These are phyloP conservation scores for Siderastrea radians DNA, from an alignment of 92 coral and sea anemone genomes.

Conservation along the genomic window DNA sequence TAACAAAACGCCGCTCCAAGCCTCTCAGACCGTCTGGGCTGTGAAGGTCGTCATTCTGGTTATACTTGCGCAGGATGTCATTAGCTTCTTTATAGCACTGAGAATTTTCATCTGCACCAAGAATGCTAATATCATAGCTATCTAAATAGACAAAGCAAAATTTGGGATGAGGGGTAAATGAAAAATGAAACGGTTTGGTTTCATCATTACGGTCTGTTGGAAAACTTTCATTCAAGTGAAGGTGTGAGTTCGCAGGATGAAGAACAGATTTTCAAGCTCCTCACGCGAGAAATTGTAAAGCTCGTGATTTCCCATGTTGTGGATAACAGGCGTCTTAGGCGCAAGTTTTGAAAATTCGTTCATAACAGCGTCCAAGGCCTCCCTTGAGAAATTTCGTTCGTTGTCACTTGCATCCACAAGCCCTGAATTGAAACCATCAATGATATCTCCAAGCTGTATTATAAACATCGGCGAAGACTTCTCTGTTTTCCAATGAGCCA, in stretches of 20 bases:
- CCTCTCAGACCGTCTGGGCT: constrained; percentile 58
- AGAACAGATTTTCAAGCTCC: constrained; percentile 59
- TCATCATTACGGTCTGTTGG: not conserved
- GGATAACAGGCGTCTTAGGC: constrained; percentile 55
- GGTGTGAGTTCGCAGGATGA: constrained; percentile 31
- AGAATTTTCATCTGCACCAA: constrained; percentile 64
- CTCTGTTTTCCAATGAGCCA: constrained; percentile 67
- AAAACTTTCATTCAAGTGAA: not conserved
- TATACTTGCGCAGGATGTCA: constrained; percentile 58
- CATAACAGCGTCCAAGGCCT: constrained; percentile 67
- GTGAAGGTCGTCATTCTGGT: constrained; percentile 62
- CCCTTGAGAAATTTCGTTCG: constrained; percentile 34
- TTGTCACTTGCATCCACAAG: not conserved
- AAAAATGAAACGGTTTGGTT: constrained; percentile 66
- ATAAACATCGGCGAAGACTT: constrained; percentile 52
- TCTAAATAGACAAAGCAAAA: constrained; percentile 78
- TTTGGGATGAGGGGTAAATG: constrained; percentile 68
- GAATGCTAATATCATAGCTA: constrained; percentile 76
- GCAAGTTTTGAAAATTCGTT: constrained; percentile 70
- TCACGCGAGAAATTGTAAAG: constrained; percentile 72
- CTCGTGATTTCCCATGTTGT: constrained; percentile 86
- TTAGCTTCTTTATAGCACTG: constrained; percentile 57
- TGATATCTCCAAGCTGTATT: constrained; percentile 83
- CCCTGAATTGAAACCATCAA: constrained; percentile 70
- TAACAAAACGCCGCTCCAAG: constrained; percentile 67